Evolutionary conservation across 2,888 invertebrate genomes (phyloP).

Genomic region (Phanerotoma sp.): DNA sequence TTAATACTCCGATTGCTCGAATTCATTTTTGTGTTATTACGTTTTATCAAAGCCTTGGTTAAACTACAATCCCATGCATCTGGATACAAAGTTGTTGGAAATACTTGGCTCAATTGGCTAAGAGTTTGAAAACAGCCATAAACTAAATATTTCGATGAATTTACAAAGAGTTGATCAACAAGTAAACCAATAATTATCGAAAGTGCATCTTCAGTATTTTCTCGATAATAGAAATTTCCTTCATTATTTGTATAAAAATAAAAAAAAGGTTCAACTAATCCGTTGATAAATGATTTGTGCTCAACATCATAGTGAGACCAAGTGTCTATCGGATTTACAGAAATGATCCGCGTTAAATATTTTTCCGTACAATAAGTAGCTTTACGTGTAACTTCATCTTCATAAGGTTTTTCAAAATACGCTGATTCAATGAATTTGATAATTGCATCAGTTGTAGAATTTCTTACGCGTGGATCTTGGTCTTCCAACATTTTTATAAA

Average conservation of each 20-base stretch:
- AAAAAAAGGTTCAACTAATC: constrained; percentile 60
- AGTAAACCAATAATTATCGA: constrained; percentile 62
- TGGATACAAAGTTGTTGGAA: constrained; percentile 68
- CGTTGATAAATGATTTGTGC: constrained; percentile 57
- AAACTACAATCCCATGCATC: constrained; percentile 67
- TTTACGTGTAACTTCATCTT: constrained; percentile 61
- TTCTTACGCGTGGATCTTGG: constrained; percentile 76
- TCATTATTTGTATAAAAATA: constrained; percentile 42
- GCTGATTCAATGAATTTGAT: constrained; percentile 60
- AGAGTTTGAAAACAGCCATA: constrained; percentile 71
- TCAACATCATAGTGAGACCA: constrained; percentile 32
- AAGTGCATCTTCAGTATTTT: constrained; percentile 59
- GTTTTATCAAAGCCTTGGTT: constrained; percentile 40
- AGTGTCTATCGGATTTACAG: constrained; percentile 29
- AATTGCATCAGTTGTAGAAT: constrained; percentile 69
- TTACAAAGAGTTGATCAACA: constrained; percentile 61
- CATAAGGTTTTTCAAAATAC: constrained; percentile 59
- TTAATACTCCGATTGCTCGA: constrained; percentile 30
- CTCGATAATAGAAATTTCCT: constrained; percentile 34
- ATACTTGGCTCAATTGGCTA: constrained; percentile 65
- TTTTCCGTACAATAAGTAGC: constrained; percentile 56
- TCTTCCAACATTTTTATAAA: constrained; percentile 70
- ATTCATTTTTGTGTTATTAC: constrained; percentile 33
- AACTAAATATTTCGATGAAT: constrained; percentile 69
- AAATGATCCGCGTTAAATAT: constrained; percentile 45